Evolutionary conservation across 2,797 vertebrate species (phyloP), one percentile per base, ranked within the genome.

Genomic region (Phoeniculus purpureus): DNA sequence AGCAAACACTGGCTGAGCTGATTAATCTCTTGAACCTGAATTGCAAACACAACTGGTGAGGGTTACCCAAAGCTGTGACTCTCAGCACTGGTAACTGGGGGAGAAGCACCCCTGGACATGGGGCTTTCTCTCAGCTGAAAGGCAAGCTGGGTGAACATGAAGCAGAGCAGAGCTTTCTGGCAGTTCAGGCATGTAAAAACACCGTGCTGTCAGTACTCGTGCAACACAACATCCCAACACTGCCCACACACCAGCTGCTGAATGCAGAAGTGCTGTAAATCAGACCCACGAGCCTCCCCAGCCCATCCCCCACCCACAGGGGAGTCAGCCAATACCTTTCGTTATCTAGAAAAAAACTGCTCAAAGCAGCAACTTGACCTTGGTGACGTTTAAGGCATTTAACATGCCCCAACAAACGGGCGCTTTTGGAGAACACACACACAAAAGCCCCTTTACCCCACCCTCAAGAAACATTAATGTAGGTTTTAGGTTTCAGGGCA

Each of bases 151-250:
- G 58, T 72, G 61, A 96, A 93, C 56, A 87, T 22, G 34, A 96
- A 96, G 96, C 96, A 97, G 96, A 97, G 95, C 96, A 95, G 91
- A 96, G 81, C 66, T 84, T 96, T 94, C 96, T 95, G 96, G 96
- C 96, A 96, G 95, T 97, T 97, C 91, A 95, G 92, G 94, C 95
- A 96, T 79, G 86, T 94, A 88, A 94, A 95, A 91, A 87, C 9
- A 65, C 12, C 26, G 59, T 87, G 84, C 93, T 87, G 90, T 94
- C 91, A 96, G 81, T 94, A 93, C 7, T 84, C 85, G 15, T 96
- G 96, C 95, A 96, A 72, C 31, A 81, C 78, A 74, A 51, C 22
- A 60, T 60, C 40, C 79, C 71, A 59, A 32, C 34, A 66, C 43
- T 27, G 25, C 66, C 66, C 26, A 29, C 16, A 8, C 50, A 85